Percentiles rank a stretch among this genome's conserved stretches.
Conservation (phyloP, 2,113 vertebrate species). For the Tetrao urogallus region DNA sequence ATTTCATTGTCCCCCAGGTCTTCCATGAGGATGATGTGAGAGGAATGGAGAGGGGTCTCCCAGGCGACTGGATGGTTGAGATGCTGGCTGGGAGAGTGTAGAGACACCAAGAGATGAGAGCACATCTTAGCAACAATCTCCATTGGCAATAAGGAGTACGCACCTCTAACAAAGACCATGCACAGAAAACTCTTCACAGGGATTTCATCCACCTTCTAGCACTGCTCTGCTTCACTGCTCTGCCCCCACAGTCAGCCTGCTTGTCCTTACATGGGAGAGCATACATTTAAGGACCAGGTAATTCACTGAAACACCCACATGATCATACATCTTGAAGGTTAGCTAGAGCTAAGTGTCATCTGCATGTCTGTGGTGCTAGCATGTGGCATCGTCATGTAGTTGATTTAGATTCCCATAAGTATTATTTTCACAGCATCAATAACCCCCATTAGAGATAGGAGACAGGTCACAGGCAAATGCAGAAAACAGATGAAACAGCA, state of each 20-base stretch:
- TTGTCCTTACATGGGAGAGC: fast-evolving
- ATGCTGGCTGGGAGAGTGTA: neutral
- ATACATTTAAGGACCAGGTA: neutral
- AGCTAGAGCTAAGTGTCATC: neutral
- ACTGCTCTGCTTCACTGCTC: neutral
- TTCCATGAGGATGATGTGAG: neutral
- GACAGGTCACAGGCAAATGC: neutral
- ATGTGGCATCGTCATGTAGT: neutral
- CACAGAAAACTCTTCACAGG: neutral
- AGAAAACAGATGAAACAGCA: neutral
- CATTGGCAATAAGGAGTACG: fast-evolving
- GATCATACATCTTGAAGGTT: neutral
- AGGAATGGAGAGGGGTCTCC: neutral
- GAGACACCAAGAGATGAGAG: neutral
- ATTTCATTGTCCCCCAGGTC: neutral
- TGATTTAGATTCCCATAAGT: neutral
- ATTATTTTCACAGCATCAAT: neutral
- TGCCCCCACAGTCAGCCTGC: neutral
- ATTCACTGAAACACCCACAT: neutral
- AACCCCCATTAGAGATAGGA: neutral
- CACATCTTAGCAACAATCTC: slow-evolving; percentile 27
- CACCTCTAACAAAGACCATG: neutral
- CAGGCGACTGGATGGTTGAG: neutral
- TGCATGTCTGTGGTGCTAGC: fast-evolving
- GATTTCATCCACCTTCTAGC: neutral